Base-by-base conservation (phyloP, 2,888 invertebrate species). In the Stramonita haemastoma region DNA sequence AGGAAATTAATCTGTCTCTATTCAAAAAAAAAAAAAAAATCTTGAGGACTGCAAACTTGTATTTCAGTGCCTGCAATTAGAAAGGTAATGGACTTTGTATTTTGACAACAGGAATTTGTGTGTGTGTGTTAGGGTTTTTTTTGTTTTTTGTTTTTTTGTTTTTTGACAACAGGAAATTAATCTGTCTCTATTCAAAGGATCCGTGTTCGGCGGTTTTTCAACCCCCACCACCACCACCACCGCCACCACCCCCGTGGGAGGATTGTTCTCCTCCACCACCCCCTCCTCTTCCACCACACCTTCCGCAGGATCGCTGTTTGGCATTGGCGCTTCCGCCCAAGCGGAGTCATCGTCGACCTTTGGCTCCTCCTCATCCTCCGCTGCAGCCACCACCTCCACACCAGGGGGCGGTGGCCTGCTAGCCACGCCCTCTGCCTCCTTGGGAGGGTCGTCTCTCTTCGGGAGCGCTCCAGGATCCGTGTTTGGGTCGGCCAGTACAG, bases 371-470 rank as follows among this genome's bases (percentile, higher is more conserved):
- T 46, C 46, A n/a, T n/a, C n/a, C n/a, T n/a, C n/a, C 46, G 46
- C 4, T 46, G 46, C 36, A 0, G 36, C 90, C n/a, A 15, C 91
- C 56, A 77, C 91, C 8, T 81, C 57, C 17, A n/a, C 87, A 11
- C 19, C 87, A 13, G 32, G 46, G 34, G 29, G 15, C 73, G 70
- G 34, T n/a, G n/a, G n/a, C 32, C 60, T 32, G 17, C 56, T 60
- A 56, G 60, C 66, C 32, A 66, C 81, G 26, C 66, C 86, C 19
- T 5, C 84, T n/a, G 2, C 90, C 29, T 87, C 89, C n/a, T 46
- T 91, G n/a, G 88, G 89, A 5, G 87, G 89, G 79, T 57, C 85
- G 4, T 79, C 91, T 29, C 89, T 88, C 29, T 92, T 90, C 90
- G 91, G 92, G 22, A 84, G 88, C 32, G 22, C 87, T 15, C 70